phyloP scores from a whole-genome alignment of 2,888 invertebrate species.

The Tribolium freemani region DNA sequence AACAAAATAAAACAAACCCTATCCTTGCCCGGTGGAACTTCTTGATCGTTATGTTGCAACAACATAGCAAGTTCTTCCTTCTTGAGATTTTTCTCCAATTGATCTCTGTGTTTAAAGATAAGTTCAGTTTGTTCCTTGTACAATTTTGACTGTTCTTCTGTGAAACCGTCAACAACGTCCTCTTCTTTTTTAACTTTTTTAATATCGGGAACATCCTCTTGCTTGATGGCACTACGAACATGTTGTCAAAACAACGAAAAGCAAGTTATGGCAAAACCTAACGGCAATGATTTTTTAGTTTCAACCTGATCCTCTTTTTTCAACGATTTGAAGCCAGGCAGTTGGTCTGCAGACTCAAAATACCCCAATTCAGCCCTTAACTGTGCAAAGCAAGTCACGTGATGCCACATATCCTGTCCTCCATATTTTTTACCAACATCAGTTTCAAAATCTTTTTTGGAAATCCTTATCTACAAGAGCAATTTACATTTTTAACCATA shows the following conservation, averaged over 20 bases:
- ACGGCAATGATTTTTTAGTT: conserved; percentile 77
- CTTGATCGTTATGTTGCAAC: conserved; percentile 81
- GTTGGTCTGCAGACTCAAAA: conserved; percentile 77
- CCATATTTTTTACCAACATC: conserved; percentile 86
- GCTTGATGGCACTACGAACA: conserved; percentile 65
- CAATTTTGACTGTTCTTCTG: conserved; percentile 72
- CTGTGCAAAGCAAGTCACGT: conserved; percentile 90
- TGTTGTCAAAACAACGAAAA: conserved; percentile 1
- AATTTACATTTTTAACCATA: not conserved
- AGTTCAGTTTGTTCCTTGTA: conserved; percentile 81
- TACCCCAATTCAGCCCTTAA: conserved; percentile 81
- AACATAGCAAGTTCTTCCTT: conserved; percentile 76
- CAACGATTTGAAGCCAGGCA: conserved; percentile 84
- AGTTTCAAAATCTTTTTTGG: conserved; percentile 88
- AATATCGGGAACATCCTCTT: conserved; percentile 72
- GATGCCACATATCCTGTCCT: conserved; percentile 91
- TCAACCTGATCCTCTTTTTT: conserved; percentile 79
- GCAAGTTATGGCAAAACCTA: conserved; percentile 61
- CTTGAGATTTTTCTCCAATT: conserved; percentile 71
- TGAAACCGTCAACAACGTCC: conserved; percentile 68
- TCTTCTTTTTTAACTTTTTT: conserved; percentile 81
- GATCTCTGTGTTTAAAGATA: conserved; percentile 78
- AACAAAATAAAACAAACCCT: conserved; percentile 69
- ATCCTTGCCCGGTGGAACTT: conserved; percentile 76
- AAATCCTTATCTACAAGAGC: conserved; percentile 74